Conservation (phyloP, 2,797 vertebrate genomes). For the Ctenosaura bakeri region DNA sequence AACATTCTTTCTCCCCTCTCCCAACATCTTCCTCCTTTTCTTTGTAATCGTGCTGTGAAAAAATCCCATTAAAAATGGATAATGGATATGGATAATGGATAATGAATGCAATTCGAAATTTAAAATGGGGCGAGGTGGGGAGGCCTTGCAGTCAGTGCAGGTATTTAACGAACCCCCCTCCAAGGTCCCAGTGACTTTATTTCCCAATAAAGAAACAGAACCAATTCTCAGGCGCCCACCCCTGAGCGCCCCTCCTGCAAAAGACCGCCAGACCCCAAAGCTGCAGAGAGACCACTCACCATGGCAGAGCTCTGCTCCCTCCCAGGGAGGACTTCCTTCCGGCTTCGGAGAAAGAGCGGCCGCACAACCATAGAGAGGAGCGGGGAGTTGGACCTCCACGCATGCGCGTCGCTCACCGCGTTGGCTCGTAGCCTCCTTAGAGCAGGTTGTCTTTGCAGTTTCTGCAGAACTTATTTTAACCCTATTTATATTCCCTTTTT, state of each 20-base stretch:
- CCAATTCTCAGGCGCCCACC: fast-evolving
- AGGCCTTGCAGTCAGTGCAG: too few relatives aligned
- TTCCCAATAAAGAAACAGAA: neutral
- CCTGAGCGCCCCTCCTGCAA: neutral
- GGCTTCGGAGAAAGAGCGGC: neutral
- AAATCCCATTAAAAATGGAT: too few relatives aligned
- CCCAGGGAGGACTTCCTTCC: neutral
- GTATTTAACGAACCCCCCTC: too few relatives aligned
- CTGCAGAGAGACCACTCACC: neutral
- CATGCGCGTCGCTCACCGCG: too few relatives aligned
- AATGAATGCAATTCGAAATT: too few relatives aligned
- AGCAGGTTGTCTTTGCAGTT: neutral
- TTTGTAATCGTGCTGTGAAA: too few relatives aligned
- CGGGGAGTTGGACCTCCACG: fast-evolving
- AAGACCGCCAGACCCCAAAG: too few relatives aligned
- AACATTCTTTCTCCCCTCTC: too few relatives aligned
- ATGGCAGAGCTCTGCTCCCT: neutral
- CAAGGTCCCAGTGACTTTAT: neutral
- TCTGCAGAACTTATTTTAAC: neutral
- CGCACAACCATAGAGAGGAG: neutral
- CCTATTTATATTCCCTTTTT: too few relatives aligned
- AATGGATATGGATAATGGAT: too few relatives aligned
- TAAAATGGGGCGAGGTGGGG: too few relatives aligned
- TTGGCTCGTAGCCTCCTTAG: neutral
- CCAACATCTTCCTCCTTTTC: too few relatives aligned